These are phyloP conservation scores for Callipepla californica DNA, from an alignment of 2,113 vertebrate species.

Conservation along the genomic window DNA sequence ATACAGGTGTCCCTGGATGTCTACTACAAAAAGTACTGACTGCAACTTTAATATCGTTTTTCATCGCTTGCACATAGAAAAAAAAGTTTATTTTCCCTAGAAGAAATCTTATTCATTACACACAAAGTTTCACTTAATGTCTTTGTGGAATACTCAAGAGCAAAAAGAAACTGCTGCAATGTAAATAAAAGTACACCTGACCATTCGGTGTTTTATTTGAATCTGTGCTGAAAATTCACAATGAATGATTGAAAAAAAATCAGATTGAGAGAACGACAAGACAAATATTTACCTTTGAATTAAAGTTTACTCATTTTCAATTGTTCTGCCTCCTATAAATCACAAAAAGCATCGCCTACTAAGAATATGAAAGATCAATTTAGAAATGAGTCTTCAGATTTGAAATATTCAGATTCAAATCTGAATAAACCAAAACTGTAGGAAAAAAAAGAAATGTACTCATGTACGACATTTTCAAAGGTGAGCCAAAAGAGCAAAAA, in stretches of 20 bases:
- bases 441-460: neutral
- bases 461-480: neutral
- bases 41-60: neutral
- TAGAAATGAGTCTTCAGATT: neutral
- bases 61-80: neutral
- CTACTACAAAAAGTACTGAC: neutral
- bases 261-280: conserved; percentile 85
- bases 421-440: neutral
- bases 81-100: neutral
- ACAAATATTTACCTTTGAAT: conserved; percentile 76
- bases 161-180: neutral
- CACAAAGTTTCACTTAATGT: neutral
- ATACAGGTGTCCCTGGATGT: too few relatives aligned
- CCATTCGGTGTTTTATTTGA: conserved; percentile 82
- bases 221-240: conserved; percentile 80
- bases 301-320: neutral
- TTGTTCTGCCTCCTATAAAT: neutral
- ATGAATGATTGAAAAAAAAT: conserved; percentile 78
- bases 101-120: neutral
- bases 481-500: neutral
- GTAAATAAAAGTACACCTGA: conserved; percentile 73
- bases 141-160: neutral
- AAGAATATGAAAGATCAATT: neutral
- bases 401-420: neutral
- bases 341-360: neutral